A percentile compares a stretch with the other conserved stretches of the same genome.
Evolutionary conservation across 2,797 vertebrate genomes (phyloP).

Genomic region (Cuniculus paca): DNA sequence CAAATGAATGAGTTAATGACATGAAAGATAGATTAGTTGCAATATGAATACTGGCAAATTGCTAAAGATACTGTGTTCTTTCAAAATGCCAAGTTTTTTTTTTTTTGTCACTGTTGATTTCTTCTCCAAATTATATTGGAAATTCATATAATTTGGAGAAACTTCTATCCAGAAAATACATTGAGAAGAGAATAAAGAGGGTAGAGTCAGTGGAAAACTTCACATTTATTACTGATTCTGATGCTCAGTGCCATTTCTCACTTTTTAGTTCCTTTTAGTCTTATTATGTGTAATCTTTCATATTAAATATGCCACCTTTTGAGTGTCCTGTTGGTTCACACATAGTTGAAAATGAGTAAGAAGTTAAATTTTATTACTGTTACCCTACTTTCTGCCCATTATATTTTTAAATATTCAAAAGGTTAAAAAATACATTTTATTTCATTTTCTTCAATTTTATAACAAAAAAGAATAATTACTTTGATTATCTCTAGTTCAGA

Average conservation of each 20-base stretch:
- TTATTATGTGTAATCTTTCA: neutral
- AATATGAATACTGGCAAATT: neutral
- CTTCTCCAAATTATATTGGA: neutral
- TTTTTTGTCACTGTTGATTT: neutral
- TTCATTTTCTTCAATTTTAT: neutral
- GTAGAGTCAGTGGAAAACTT: neutral
- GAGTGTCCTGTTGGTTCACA: neutral
- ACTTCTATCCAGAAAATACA: slow-evolving; percentile 27
- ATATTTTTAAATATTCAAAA: slow-evolving; percentile 45
- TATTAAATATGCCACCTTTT: neutral
- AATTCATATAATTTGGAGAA: slow-evolving; percentile 19
- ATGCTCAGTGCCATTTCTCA: neutral
- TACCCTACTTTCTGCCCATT: neutral
- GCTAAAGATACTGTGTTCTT: neutral
- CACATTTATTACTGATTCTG: neutral
- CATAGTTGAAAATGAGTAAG: neutral
- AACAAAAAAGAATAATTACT: slow-evolving; percentile 41
- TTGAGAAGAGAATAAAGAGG: slow-evolving; percentile 6
- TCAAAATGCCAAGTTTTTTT: neutral
- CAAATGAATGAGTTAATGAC: neutral
- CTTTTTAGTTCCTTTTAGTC: neutral
- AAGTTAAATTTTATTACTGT: neutral
- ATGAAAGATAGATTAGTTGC: neutral
- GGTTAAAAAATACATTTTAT: slow-evolving; percentile 26
- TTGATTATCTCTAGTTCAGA: slow-evolving; percentile 20